These are phyloP conservation scores for Berghia stephanieae DNA, from an alignment of 1,140 invertebrate genomes.

Conservation along the genomic window DNA sequence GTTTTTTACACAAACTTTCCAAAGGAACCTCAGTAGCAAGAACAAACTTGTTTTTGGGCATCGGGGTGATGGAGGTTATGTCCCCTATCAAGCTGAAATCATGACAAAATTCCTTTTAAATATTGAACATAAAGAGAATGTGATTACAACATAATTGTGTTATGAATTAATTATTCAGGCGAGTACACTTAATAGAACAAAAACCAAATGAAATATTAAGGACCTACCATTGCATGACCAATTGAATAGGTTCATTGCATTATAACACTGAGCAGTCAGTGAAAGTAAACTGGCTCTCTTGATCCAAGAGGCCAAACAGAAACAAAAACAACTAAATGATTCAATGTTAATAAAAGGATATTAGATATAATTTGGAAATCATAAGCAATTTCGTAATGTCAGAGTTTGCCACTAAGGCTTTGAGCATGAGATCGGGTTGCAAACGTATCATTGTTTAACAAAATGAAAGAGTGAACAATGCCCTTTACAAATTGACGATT, in stretches of 20 bases:
- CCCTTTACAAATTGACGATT: too few species aligned
- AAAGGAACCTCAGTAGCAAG: conserved; percentile 56
- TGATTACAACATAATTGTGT: conserved; percentile 5
- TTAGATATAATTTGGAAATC: too few species aligned
- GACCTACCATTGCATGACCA: conserved; percentile 49
- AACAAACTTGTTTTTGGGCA: conserved; percentile 37
- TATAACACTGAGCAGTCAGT: too few species aligned
- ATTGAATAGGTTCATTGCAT: neutral
- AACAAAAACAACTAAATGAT: too few species aligned
- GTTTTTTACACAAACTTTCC: conserved; percentile 51
- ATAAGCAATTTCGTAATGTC: too few species aligned
- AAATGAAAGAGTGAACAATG: too few species aligned
- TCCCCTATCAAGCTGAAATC: conserved; percentile 47
- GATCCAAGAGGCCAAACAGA: too few species aligned
- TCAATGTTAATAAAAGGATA: too few species aligned
- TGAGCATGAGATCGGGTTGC: too few species aligned
- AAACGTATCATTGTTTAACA: too few species aligned
- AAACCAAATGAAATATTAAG: conserved; percentile 31
- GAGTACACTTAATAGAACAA: conserved; percentile 31
- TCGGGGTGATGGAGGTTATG: conserved; percentile 42
- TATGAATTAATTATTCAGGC: neutral
- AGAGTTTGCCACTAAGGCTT: too few species aligned
- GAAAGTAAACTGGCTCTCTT: too few species aligned
- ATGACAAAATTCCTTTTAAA: neutral
- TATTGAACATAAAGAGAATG: neutral